Evolutionary conservation across 2,888 invertebrate genomes (phyloP).

Genomic region (Lottia scabra): DNA sequence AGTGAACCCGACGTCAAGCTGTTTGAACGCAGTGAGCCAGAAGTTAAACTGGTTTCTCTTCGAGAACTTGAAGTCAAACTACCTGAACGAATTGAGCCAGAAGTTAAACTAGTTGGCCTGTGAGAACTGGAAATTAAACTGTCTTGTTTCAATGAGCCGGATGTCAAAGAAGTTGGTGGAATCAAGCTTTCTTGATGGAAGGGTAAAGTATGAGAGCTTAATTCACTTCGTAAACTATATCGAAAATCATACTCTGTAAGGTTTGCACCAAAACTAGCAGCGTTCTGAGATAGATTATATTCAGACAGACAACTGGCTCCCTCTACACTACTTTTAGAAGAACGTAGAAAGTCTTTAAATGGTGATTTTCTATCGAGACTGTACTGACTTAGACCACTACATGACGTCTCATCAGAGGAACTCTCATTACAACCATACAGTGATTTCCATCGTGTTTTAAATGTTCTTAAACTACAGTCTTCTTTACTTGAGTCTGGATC

Average conservation of each 20-base stretch:
- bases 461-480: conserved; percentile 7
- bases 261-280: not conserved
- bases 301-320: not conserved
- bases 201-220: not conserved
- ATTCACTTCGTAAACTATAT: not conserved
- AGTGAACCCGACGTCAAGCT: not conserved
- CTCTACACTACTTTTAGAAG: not conserved
- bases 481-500: conserved; percentile 28
- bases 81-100: not conserved
- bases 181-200: not conserved
- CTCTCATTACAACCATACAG: not conserved
- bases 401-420: not conserved
- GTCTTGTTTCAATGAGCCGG: not conserved
- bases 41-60: not conserved
- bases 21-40: not conserved
- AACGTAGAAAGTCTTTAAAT: not conserved
- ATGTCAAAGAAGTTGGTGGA: not conserved
- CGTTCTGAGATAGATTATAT: not conserved
- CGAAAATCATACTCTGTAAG: not conserved
- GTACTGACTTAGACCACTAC: conserved; percentile 7
- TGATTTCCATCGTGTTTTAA: not conserved
- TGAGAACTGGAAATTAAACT: not conserved
- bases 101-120: not conserved
- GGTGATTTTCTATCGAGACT: not conserved
- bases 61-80: not conserved